Percentiles rank a stretch among this genome's conserved stretches.
Conservation (phyloP, 2,888 invertebrate genomes). For the Myopa testacea region DNA sequence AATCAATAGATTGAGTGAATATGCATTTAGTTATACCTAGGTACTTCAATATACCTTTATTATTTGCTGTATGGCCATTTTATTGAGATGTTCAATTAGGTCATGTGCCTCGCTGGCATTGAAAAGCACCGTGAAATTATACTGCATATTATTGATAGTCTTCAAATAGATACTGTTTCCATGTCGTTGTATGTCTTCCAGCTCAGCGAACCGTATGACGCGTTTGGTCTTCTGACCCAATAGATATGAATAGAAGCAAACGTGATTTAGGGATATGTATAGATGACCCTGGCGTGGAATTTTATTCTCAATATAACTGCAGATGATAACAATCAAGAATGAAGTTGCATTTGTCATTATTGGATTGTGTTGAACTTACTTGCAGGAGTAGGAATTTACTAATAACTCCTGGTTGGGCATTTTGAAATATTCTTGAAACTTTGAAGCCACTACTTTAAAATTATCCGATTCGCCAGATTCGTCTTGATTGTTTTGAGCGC, state of each 20-base stretch:
- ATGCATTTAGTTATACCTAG: not conserved
- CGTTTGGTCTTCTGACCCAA: constrained; percentile 91
- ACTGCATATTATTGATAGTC: constrained; percentile 84
- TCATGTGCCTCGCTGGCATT: constrained; percentile 90
- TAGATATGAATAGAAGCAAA: constrained; percentile 96
- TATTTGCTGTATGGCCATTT: constrained; percentile 93
- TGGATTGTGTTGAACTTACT: constrained; percentile 72
- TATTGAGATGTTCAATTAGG: constrained; percentile 94
- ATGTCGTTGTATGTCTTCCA: constrained; percentile 81
- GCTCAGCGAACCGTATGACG: constrained; percentile 81
- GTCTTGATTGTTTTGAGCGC: constrained; percentile 75
- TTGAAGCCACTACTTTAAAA: constrained; percentile 84
- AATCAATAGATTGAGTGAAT: not conserved
- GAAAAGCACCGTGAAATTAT: constrained; percentile 92
- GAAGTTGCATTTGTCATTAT: not conserved
- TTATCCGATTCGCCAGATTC: constrained; percentile 64
- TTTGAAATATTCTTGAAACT: constrained; percentile 89
- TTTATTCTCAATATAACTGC: constrained; percentile 91
- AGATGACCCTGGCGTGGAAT: constrained; percentile 97
- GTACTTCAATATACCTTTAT: constrained; percentile 57
- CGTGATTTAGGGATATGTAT: constrained; percentile 95
- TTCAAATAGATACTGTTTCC: constrained; percentile 85
- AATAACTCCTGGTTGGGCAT: constrained; percentile 94
- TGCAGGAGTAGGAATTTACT: constrained; percentile 94
- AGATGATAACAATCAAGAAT: constrained; percentile 52